These are phyloP conservation scores for Epirrita christyi DNA, from an alignment of 2,888 invertebrate genomes.

Conservation along the genomic window DNA sequence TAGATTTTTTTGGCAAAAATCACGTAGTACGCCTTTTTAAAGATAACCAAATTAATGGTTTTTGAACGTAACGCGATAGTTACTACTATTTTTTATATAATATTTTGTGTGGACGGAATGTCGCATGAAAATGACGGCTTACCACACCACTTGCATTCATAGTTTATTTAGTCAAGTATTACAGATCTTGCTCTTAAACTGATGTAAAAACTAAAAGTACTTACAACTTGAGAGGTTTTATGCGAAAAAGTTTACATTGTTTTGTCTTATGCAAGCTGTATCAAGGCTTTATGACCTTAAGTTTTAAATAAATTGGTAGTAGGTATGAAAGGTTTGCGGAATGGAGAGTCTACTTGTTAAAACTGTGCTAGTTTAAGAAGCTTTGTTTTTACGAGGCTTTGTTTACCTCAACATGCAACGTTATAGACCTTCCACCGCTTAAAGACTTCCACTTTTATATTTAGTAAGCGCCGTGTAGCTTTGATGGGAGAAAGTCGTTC, in stretches of 20 bases:
- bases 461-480: too few species aligned
- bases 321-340: conserved; percentile 31
- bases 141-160: neutral
- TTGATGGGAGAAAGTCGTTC: too few species aligned
- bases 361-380: conserved; percentile 25
- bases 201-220: conserved; percentile 56
- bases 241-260: conserved; percentile 52
- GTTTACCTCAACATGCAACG: conserved; percentile 17
- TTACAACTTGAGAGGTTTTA: conserved; percentile 49
- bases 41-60: too few species aligned
- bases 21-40: too few species aligned
- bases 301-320: conserved; percentile 35
- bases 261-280: conserved; percentile 40
- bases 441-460: too few species aligned
- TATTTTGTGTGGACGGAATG: too few species aligned
- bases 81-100: too few species aligned
- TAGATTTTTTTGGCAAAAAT: too few species aligned
- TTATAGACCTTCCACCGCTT: conserved; percentile 14
- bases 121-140: neutral
- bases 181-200: conserved; percentile 42
- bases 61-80: too few species aligned
- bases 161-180: conserved; percentile 13
- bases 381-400: conserved; percentile 23
- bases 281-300: conserved; percentile 35
- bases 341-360: conserved; percentile 22